Percentiles rank a stretch among this genome's conserved stretches.
Evolutionary conservation across 2,888 invertebrate species (phyloP).

Genomic region (Schizaphis graminum): DNA sequence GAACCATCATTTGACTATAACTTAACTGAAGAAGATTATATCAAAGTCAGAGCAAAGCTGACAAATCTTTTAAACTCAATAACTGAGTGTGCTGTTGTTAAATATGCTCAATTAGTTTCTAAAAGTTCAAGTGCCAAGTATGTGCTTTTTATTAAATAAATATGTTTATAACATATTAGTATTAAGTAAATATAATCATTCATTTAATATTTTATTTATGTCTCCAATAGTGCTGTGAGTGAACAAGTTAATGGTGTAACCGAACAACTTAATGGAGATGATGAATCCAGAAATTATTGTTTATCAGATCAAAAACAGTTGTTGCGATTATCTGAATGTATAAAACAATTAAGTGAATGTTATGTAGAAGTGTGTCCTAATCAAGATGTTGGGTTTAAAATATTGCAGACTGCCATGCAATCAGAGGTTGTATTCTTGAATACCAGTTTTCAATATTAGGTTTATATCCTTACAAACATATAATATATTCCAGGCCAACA

Average conservation of each 20-base stretch:
- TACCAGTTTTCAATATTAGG: not conserved
- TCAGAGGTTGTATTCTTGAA: conserved; percentile 47
- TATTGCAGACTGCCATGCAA: conserved; percentile 60
- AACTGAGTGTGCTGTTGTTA: conserved; percentile 92
- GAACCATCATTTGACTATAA: conserved; percentile 67
- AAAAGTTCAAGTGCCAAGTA: conserved; percentile 72
- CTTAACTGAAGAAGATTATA: conserved; percentile 74
- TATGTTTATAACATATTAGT: not conserved
- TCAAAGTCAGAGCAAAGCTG: conserved; percentile 79
- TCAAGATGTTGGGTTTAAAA: conserved; percentile 62
- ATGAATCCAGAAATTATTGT: conserved; percentile 49
- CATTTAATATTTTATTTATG: not conserved
- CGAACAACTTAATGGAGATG: conserved; percentile 24
- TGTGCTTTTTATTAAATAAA: not conserved
- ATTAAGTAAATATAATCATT: not conserved
- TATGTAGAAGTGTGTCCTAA: conserved; percentile 62
- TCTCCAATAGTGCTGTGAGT: conserved; percentile 35
- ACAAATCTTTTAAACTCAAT: conserved; percentile 84
- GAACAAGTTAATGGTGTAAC: conserved; percentile 54
- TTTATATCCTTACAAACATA: not conserved
- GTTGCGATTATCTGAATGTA: conserved; percentile 56
- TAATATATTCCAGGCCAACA: conserved; percentile 78
- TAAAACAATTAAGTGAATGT: conserved; percentile 55
- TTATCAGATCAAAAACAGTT: conserved; percentile 63
- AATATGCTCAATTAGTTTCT: conserved; percentile 89